Evolutionary conservation across 2,888 invertebrate species (phyloP), one percentile per base, ranked within the genome.

Genomic region (Enoplolaimus lenunculus): DNA sequence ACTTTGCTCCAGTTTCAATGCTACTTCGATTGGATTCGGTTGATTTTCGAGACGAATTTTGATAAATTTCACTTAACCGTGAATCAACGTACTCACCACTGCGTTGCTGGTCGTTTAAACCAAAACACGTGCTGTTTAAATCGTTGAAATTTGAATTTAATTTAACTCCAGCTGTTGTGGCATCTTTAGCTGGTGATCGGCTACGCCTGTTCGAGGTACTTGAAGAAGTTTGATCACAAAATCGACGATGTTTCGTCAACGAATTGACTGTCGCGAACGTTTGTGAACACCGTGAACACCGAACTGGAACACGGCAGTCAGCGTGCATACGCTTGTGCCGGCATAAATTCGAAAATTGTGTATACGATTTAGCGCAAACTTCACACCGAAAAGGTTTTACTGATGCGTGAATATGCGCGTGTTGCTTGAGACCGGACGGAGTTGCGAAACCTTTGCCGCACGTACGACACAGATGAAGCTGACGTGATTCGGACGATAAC

Each of bases 241-340:
- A 93, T 75, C 93, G 86, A 83, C 93, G 93, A 83, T 97, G 97
- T 80, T 97, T 97, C 74, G 91, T 88, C 68, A 97, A 85, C 34
- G 93, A 90, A 1, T 93, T 91, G 72, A 89, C 88, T 0, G 93
- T 93, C 71, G 89, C 89, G 83, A 95, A 97, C 35, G 90, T 88
- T 80, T 93, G 91, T 33, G 89, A 89, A 81, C 95, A 97, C 86
- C 93, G 93, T 78, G 86, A 87, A 84, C 95, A 97, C 84, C 92
- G 93, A 79, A 91, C 90, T 80, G 64, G 64, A 33, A 62, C 89
- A 77, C 93, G 89, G 82, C 95, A 97, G 80, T 91, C 90, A 70
- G 90, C 88, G 85, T 98, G 98, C 93, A 97, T 95, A 71, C 97
- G 91, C 81, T 93, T 94, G 85, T 98, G 98, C n/a, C 98, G 89